Conservation (phyloP, 2,888 invertebrate species). For the Eudasyphora cyanicolor region DNA sequence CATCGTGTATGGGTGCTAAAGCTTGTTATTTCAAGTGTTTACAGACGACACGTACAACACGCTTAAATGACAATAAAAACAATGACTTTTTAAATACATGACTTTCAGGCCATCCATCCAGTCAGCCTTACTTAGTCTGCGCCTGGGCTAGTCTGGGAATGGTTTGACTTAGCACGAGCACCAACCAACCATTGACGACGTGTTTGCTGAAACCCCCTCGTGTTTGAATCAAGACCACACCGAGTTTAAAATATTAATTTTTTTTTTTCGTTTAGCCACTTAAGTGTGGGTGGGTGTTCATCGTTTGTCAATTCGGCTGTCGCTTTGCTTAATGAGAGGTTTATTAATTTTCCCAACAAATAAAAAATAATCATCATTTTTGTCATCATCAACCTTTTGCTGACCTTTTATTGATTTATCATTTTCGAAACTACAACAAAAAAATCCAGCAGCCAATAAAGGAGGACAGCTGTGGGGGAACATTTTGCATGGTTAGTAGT, state of each 20-base stretch:
- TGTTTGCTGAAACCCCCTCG: conserved; percentile 16
- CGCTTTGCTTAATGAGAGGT: conserved; percentile 46
- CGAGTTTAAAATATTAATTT: conserved; percentile 35
- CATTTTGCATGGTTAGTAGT: not conserved
- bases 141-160: not conserved
- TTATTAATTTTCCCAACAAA: conserved; percentile 52
- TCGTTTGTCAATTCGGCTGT: not conserved
- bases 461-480: conserved; percentile 58
- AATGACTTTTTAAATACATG: conserved; percentile 65
- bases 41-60: conserved; percentile 65
- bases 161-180: not conserved
- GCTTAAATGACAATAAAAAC: conserved; percentile 66
- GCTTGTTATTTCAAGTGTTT: conserved; percentile 64
- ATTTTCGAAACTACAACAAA: conserved; percentile 41
- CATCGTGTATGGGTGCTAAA: conserved; percentile 59
- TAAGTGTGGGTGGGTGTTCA: conserved; percentile 39
- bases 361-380: conserved; percentile 38
- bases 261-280: conserved; percentile 24
- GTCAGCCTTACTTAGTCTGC: not conserved
- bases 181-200: no score
- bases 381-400: conserved; percentile 45
- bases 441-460: conserved; percentile 63
- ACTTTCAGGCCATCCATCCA: conserved; percentile 43
- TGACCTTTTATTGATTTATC: conserved; percentile 66
- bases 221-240: conserved; percentile 62